Percentiles rank a stretch among this genome's conserved stretches.
phyloP scores from a whole-genome alignment of 2,888 invertebrate genomes.

The Copidosoma aretas region DNA sequence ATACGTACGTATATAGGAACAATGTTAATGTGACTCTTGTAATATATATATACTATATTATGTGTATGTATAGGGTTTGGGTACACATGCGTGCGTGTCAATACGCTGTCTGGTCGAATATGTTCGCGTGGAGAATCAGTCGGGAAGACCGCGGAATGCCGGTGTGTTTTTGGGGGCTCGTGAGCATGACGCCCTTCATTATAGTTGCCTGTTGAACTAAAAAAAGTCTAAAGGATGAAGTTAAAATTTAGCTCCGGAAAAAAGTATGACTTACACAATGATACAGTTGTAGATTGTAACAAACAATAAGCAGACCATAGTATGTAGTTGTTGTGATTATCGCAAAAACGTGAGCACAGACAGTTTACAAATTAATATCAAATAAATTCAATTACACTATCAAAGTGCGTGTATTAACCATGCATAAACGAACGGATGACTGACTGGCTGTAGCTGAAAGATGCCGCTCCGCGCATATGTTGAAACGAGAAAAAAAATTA shows the following conservation, averaged over 20 bases:
- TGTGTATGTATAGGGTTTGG: background rate
- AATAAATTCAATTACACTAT: background rate
- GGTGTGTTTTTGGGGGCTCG: background rate
- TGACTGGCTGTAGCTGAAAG: conserved; percentile 2
- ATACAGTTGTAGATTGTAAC: too few species aligned
- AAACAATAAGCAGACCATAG: too few species aligned
- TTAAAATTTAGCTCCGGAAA: too few species aligned
- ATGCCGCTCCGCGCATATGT: conserved; percentile 15
- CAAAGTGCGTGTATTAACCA: conserved; percentile 7
- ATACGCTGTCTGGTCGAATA: conserved; percentile 23
- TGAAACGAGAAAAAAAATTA: conserved; percentile 32
- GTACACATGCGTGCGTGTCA: background rate
- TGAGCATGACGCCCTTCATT: background rate
- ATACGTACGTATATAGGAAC: background rate
- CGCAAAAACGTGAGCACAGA: too few species aligned
- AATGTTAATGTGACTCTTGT: background rate
- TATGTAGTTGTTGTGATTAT: too few species aligned
- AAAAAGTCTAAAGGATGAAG: too few species aligned
- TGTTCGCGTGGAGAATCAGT: conserved; percentile 21
- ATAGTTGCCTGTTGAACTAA: too few species aligned
- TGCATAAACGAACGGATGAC: conserved; percentile 21
- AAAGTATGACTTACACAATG: too few species aligned
- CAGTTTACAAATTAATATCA: background rate
- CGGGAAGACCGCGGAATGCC: conserved; percentile 34
- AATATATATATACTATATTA: background rate